Percentiles rank a stretch among this genome's conserved stretches.
phyloP scores from a whole-genome alignment of 2,113 vertebrate genomes.

The Bothrops jararaca region DNA sequence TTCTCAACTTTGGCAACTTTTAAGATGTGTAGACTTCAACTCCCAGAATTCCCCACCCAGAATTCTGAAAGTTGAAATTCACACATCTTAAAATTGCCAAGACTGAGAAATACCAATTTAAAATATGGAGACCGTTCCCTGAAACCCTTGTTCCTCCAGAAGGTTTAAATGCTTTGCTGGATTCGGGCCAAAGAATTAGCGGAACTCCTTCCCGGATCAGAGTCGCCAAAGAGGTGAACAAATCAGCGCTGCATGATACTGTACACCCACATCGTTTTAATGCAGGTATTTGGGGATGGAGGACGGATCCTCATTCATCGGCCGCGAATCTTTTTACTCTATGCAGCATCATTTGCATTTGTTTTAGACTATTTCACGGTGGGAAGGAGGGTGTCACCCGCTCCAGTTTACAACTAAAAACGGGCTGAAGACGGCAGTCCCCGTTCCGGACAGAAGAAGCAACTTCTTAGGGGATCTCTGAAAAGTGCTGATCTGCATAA shows the following conservation, averaged over 20 bases:
- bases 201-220: not conserved
- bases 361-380: not conserved
- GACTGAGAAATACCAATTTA: not conserved
- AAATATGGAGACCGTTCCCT: too few species aligned
- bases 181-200: not conserved
- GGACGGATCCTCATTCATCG: not conserved
- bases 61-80: not conserved
- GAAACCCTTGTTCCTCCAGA: not conserved
- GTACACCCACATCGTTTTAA: not conserved
- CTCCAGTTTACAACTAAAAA: not conserved
- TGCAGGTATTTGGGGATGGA: not conserved
- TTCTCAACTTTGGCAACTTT: not conserved
- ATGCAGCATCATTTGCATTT: not conserved
- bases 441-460: not conserved
- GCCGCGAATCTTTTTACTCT: not conserved
- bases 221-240: too few species aligned
- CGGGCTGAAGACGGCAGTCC: not conserved
- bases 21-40: not conserved
- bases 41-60: not conserved
- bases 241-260: not conserved
- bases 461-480: not conserved
- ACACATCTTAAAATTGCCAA: not conserved
- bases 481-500: constrained; percentile 7
- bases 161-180: not conserved
- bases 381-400: not conserved